Evolutionary conservation across 1,140 invertebrate genomes (phyloP), one percentile per base, ranked within the genome.

Genomic region (Potamilus streckersoni): DNA sequence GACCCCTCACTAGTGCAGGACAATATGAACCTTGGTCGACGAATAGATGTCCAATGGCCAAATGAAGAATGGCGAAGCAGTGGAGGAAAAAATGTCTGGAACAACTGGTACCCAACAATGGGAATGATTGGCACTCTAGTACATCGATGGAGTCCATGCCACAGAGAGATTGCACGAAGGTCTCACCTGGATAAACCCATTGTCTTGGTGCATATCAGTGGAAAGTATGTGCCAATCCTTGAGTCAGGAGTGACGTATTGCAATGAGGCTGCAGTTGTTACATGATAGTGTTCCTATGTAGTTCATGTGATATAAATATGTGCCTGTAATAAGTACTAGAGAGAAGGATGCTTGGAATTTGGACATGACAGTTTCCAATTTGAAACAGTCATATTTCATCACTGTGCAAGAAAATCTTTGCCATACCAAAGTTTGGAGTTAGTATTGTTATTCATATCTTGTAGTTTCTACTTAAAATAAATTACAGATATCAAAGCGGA

Each of bases 41-140:
- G 95, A 69, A 96, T 97, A 68, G 96, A 97, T 87, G 96, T 97
- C 0, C 92, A 94, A 64, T 98, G 97, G 96, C 96, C 97, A 0
- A 94, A 94, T 83, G 95, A 97, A 82, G 93, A 93, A 66, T 96
- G 97, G 94, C 90, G 95, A 76, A 92, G 93, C 72, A 92, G 93
- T 80, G 96, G 96, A 1, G 96, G 96, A 0, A 92, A 95, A 73
- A 94, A 94, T 66, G 93, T 93, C 78, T 98, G 96, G 96, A 94
- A 94, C 64, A 93, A 95, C 79, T 98, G 96, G 96, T 92, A 94
- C 71, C 96, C 96, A 0, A 92, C 94, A 76, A 93, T 93, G 62
- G 96, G 96, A 2, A 97, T 97, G 96, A 95, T 96, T 86, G 96
- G 96, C 78, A 91, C 93, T 91, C 94, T 97, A 23, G 96, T 97